Conservation (phyloP, 2,113 vertebrate genomes). For the Podarcis raffonei region DNA sequence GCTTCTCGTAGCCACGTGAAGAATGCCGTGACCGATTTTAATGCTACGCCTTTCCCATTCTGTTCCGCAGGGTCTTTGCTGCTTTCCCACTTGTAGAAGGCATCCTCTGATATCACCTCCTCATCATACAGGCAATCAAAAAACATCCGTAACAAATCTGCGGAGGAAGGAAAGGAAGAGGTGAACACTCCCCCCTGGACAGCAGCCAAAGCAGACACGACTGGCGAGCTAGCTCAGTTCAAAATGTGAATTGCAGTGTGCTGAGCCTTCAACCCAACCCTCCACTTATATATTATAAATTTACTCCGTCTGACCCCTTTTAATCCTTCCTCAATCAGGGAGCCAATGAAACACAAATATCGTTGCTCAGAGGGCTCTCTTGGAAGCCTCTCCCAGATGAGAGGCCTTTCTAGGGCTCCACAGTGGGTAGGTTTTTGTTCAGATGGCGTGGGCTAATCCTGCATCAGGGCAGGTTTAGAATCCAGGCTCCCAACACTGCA, state of each 20-base stretch:
- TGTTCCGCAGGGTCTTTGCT: slow-evolving; percentile 96
- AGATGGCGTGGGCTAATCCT: not conserved
- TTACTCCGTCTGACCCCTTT: not conserved
- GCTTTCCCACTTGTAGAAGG: slow-evolving; percentile 96
- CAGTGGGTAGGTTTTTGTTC: too few species aligned
- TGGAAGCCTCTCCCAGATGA: too few species aligned
- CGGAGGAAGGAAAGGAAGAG: not conserved
- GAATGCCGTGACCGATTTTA: slow-evolving; percentile 95
- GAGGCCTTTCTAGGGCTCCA: not conserved
- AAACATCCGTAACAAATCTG: slow-evolving; percentile 97
- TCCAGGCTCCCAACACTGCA: not conserved
- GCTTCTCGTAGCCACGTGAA: slow-evolving; percentile 98
- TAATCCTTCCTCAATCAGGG: not conserved
- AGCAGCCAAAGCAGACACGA: accelerated
- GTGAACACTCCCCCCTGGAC: not conserved
- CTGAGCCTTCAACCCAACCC: not conserved
- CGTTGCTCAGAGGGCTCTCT: too few species aligned
- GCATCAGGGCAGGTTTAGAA: not conserved
- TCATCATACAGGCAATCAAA: slow-evolving; percentile 98
- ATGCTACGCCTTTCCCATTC: slow-evolving; percentile 92
- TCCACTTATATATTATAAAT: too few species aligned
- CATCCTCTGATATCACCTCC: slow-evolving; percentile 97
- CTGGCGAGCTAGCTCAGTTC: not conserved
- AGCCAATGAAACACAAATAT: not conserved
- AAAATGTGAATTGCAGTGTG: not conserved